Evolutionary conservation across 2,113 vertebrate genomes (phyloP), one percentile per base, ranked within the genome.

Genomic region (Cryptotis parvus): DNA sequence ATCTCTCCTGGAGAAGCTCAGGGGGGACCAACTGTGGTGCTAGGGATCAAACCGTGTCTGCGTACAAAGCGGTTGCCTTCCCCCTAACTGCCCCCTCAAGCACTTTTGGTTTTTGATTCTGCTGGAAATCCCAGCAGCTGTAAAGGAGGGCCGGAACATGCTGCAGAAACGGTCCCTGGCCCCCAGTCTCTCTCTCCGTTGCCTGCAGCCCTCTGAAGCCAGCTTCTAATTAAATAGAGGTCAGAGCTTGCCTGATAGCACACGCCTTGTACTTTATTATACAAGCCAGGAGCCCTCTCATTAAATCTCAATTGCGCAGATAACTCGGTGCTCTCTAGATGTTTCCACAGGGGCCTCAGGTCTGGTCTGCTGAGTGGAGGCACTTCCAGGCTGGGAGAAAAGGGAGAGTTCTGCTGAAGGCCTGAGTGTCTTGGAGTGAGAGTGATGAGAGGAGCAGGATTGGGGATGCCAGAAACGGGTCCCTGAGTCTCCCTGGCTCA

Each of bases 211-310:
- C 41, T 4, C 52, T 43, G 1, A 31, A 86, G 77, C 73, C 14
- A 7, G 37, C 68, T 16, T 69, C 92, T 94, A 73, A 94, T 95
- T 80, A 89, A 93, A 83, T 27, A 65, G 77, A 79, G 68, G 86
- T 93, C 87, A 87, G 76, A n/a, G 33, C 77, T 89, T 87, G 91
- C 87, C 87, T 94, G 87, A n/a, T 69, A 84, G 83, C 82, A 45
- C 2, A 4, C 45, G 76, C 76, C 61, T 81, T 84, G 91, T 33
- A 61, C 76, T 87, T 92, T 72, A 87, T 91, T 68, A 66, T 63
- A 39, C 37, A 77, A 63, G 37, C 61, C 33, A 10, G 81, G 88
- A 91, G 24, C 81, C 35, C 31, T 76, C 81, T 87, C 80, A 81
- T 91, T 89, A 76, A 69, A 74, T 74, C 76, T 87, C 43, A 83